phyloP scores from a whole-genome alignment of 2,888 invertebrate genomes.

The Melanchra persicariae region DNA sequence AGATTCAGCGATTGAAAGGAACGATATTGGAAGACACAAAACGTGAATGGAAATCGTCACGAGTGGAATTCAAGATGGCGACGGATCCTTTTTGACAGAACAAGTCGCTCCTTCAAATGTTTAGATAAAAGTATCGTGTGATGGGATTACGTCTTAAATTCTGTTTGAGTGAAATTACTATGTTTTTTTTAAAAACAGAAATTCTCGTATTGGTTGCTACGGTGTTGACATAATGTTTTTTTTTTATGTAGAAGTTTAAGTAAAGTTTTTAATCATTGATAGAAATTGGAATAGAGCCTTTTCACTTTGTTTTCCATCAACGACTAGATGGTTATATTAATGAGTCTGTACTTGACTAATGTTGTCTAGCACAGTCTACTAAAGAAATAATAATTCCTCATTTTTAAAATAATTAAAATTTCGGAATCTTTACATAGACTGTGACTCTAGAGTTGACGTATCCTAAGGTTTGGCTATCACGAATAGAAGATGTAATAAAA shows the following conservation, averaged over 20 bases:
- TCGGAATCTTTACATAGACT: neutral
- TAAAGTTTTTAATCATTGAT: no score
- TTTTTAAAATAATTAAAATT: neutral
- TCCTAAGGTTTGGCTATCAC: neutral
- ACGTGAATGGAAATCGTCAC: slow-evolving; percentile 58
- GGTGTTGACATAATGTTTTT: neutral
- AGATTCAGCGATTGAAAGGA: slow-evolving; percentile 61
- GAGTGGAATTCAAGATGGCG: slow-evolving; percentile 55
- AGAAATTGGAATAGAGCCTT: neutral
- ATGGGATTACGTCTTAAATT: slow-evolving; percentile 21
- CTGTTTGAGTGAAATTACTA: neutral
- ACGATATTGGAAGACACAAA: slow-evolving; percentile 63
- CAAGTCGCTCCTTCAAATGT: slow-evolving; percentile 40
- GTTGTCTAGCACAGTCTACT: no score
- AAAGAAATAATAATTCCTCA: no score
- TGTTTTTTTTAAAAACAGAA: neutral
- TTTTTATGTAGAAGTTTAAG: no score
- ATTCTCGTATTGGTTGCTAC: neutral
- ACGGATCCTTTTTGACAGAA: slow-evolving; percentile 37
- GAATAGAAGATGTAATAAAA: slow-evolving; percentile 12
- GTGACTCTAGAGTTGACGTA: neutral
- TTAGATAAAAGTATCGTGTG: slow-evolving; percentile 31
- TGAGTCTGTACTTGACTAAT: no score
- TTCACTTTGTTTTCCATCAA: neutral
- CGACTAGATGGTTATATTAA: no score